Conservation (phyloP, 2,797 vertebrate genomes). For the Ambastaia sidthimunki region DNA sequence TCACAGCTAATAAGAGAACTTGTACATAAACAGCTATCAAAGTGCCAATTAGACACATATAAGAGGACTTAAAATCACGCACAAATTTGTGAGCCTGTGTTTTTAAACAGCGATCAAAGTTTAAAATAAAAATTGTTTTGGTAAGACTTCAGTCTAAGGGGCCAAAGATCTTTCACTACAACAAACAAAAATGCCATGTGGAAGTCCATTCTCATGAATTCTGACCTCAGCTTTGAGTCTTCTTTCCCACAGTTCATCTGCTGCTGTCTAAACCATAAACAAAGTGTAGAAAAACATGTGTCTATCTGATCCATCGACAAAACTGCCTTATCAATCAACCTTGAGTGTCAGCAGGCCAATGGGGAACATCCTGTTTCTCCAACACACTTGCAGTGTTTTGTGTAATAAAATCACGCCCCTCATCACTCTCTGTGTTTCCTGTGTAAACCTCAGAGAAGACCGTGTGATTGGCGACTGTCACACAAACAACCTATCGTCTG, state of each 20-base stretch:
- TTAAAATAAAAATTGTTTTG: background rate
- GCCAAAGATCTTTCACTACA: background rate
- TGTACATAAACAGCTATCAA: slow-evolving; percentile 57
- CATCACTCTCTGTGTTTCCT: slow-evolving; percentile 53
- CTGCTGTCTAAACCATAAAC: slow-evolving; percentile 60
- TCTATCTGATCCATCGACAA: slow-evolving; percentile 56
- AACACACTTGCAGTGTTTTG: slow-evolving; percentile 56
- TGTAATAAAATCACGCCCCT: slow-evolving; percentile 64
- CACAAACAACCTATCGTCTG: slow-evolving; percentile 70
- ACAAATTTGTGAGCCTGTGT: background rate
- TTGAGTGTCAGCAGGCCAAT: slow-evolving; percentile 58
- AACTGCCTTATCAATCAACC: slow-evolving; percentile 66
- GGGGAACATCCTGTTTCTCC: slow-evolving; percentile 57
- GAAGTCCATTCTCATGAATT: slow-evolving; percentile 4
- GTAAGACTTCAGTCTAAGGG: background rate
- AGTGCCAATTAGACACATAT: slow-evolving; percentile 48
- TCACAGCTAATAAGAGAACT: slow-evolving; percentile 64
- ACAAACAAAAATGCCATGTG: slow-evolving; percentile 1
- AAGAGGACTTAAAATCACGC: background rate
- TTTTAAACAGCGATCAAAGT: background rate
- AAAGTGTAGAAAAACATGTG: slow-evolving; percentile 55
- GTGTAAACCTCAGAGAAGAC: slow-evolving; percentile 52
- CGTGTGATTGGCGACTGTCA: slow-evolving; percentile 46
- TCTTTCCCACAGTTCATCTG: slow-evolving; percentile 47
- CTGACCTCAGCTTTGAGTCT: slow-evolving; percentile 52